These are phyloP conservation scores for Sylvia atricapilla DNA, from an alignment of 2,113 vertebrate genomes.

Conservation along the genomic window DNA sequence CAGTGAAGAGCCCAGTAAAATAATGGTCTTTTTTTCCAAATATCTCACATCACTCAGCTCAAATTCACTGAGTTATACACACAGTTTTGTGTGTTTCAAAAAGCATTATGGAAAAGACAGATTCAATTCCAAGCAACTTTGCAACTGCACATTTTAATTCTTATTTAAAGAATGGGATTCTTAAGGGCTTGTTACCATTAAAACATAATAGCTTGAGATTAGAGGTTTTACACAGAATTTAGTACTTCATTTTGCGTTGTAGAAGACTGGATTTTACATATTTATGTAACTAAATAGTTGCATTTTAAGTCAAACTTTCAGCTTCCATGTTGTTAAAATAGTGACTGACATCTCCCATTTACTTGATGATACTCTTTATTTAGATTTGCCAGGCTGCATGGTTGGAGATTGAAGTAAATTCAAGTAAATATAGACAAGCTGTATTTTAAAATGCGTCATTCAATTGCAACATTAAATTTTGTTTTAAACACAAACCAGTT, in stretches of 20 bases:
- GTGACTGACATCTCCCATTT: neutral
- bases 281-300: constrained; percentile 17
- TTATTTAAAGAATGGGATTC: constrained; percentile 4
- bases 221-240: neutral
- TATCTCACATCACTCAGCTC: neutral
- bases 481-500: neutral
- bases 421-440: neutral
- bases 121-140: neutral
- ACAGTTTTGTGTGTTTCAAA: neutral
- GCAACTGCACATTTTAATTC: neutral
- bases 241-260: neutral
- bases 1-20: neutral
- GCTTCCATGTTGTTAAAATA: neutral
- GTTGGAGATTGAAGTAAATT: neutral
- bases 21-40: accelerated
- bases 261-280: neutral
- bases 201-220: neutral
- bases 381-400: neutral
- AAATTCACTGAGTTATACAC: neutral
- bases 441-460: neutral
- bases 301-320: neutral
- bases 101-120: neutral
- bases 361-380: neutral
- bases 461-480: neutral
- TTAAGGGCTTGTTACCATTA: neutral